Base-by-base conservation (phyloP, 2,888 invertebrate species). In the Blera fallax region DNA sequence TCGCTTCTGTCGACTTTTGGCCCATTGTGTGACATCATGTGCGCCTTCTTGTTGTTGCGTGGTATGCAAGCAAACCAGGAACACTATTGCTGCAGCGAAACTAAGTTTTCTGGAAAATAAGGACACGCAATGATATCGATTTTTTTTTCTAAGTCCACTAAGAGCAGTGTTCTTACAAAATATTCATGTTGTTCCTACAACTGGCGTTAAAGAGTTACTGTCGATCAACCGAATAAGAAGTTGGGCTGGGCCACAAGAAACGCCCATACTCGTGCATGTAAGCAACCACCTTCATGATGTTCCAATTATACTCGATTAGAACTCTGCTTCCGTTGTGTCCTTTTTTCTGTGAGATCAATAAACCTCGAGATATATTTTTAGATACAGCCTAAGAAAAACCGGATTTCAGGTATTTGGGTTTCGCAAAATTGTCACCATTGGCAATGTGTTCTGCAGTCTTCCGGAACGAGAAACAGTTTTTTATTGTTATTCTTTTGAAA, bases 1-100 rank as follows among this genome's bases (percentile, higher is more conserved):
- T 0, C 83, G 78, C 43, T 83, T 83, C 40, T 78, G 52, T 37
- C 83, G 72, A 7, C 67, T 83, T 16, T 56, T 78, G 2, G 52
- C 48, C 83, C 83, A 83, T 34, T 56, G 29, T 14, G 72, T 52
- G 27, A 72, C 52, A 2, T 34, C 5, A 4, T 80, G 67, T 2
- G 18, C 11, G 3, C 52, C 14, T 1, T 50, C 3, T 11, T 34
- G 11, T 18, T 62, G 43, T n/a, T 24, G 10, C 3, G 67, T 27
- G 10, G 18, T 14, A 3, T 10, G 40, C 60, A 62, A 11, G 3
- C 45, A 74, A 6, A 3, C 52, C 1, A 60, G n/a, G 1, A 11
- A 16, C 16, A 60, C 8, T 8, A 78, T 45, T 3, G 27, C 43
- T 21, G 34, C 54, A 24, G 34, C 54, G 37, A 62, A 14, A 54